Base-by-base conservation (phyloP, 2,797 vertebrate species). In the Microhierax caerulescens region DNA sequence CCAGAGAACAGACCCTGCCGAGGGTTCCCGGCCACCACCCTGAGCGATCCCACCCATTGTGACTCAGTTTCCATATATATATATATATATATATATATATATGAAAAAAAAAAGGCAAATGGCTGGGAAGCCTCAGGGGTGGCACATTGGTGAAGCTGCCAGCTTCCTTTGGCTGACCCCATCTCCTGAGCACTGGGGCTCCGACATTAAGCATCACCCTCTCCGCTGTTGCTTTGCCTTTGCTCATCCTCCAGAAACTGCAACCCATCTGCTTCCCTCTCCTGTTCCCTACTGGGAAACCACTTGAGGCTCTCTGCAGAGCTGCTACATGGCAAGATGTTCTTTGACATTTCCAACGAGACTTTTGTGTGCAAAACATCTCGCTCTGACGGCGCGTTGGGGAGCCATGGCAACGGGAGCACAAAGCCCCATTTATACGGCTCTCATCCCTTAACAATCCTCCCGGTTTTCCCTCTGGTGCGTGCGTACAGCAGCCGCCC, bases 311-410 rank as follows among this genome's bases (percentile, higher is more conserved):
- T 93, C 92, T 93, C 92, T 9, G 11, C 37, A 19, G 85, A 93
- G 93, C 90, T 47, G 83, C 72, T 80, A 89, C 82, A 68, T 12
- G 25, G 85, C 94, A 91, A 96, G 92, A 97, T 97, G 95, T 97
- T 97, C 96, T 89, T 61, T 98, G 97, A 98, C 98, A 97, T 98
- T 98, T 98, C 70, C 97, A 95, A 93, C 30, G 36, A 88, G 91
- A 96, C 90, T 97, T 97, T 81, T 97, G 97, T 93, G 90, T 89
- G 61, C 72, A 91, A 97, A 97, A 95, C 89, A 94, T 87, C 96
- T 97, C 73, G 41, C 96, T 96, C 94, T n/a, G 32, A 64, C 3
- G 21, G 89, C 5, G 95, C 90, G 4, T n/a, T 87, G 83, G 90
- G 93, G 95, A 97, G 90, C 97, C 98, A 97, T 98, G 96, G 98